Base-by-base conservation (phyloP, 2,888 invertebrate species). In the Trimorus sp. region DNA sequence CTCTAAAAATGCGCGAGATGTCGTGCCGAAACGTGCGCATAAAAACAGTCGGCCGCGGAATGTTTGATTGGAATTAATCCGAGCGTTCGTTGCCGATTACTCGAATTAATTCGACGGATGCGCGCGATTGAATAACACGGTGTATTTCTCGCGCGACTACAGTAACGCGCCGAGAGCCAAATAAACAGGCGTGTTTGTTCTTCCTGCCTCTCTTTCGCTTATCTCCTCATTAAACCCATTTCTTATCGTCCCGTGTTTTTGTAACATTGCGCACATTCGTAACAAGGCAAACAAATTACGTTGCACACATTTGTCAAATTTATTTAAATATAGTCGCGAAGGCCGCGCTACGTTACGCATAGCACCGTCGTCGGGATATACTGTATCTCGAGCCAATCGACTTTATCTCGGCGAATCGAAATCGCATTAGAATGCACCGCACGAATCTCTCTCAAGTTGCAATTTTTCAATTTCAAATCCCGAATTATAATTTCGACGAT, bases 151-250 rank as follows among this genome's bases (percentile, higher is more conserved):
- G 26, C 15, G 12, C 40, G 54, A 45, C 54, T 66, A 26, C 70
- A 48, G 49, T 48, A 63, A 49, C 36, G 12, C 59, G 8, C 58
- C 38, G 56, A 65, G 49, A 59, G 38, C 45, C 68, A 63, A 49
- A 76, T 69, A 76, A 76, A 76, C 60, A 76, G 69, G 56, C 62
- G 66, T 62, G 62, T 65, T 76, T 69, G 26, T 75, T 73, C 74
- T 65, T 58, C 54, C 62, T 76, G 68, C 26, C 38, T 56, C 58
- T 70, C 49, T 77, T 65, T 51, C 26, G 54, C 65, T 77, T 77
- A 77, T 77, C 77, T 51, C 16, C 58, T 70, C 70, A 77, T 77
- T 70, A 77, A 77, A 65, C 58, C 68, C 58, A 70, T 70, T 77
- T 70, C 70, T 77, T 77, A 77, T 77, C 77, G 16, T 12, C 51